Percentiles rank a stretch among this genome's conserved stretches.
These are phyloP conservation scores for Cecropterus lyciades DNA, from an alignment of 1,140 invertebrate species.

Conservation along the genomic window DNA sequence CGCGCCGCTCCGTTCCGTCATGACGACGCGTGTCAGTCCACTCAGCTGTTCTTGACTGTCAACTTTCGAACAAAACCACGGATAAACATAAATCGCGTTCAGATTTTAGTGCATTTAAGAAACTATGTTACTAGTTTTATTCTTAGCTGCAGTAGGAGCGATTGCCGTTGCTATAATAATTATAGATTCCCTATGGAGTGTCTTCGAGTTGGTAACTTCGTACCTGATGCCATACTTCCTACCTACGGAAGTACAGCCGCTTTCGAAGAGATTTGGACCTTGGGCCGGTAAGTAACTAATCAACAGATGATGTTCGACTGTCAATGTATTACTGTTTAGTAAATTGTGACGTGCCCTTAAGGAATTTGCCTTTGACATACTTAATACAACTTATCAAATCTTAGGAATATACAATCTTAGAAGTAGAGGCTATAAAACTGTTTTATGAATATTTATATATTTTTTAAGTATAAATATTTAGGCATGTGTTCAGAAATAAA, in stretches of 20 bases:
- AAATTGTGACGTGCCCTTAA: conserved; percentile 7
- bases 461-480: not conserved
- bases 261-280: conserved; percentile 84
- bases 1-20: conserved; percentile 36
- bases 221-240: conserved; percentile 85
- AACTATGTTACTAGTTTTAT: conserved; percentile 53
- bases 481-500: too few species aligned
- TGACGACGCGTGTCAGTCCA: conserved; percentile 31
- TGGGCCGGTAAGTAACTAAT: conserved; percentile 83
- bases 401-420: too few species aligned
- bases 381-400: too few species aligned
- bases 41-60: conserved; percentile 34
- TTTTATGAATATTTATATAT: not conserved
- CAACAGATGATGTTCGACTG: not conserved
- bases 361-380: conserved; percentile 1
- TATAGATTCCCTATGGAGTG: conserved; percentile 82
- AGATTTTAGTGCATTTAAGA: conserved; percentile 35
- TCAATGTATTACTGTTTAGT: not conserved
- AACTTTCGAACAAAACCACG: conserved; percentile 24
- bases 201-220: conserved; percentile 77
- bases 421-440: not conserved
- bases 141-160: conserved; percentile 73
- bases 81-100: conserved; percentile 8
- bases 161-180: conserved; percentile 67
- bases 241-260: conserved; percentile 80